These are phyloP conservation scores for Beroe forskalii DNA, from an alignment of 37 sponge, comb jelly and placozoan species.

Conservation along the genomic window DNA sequence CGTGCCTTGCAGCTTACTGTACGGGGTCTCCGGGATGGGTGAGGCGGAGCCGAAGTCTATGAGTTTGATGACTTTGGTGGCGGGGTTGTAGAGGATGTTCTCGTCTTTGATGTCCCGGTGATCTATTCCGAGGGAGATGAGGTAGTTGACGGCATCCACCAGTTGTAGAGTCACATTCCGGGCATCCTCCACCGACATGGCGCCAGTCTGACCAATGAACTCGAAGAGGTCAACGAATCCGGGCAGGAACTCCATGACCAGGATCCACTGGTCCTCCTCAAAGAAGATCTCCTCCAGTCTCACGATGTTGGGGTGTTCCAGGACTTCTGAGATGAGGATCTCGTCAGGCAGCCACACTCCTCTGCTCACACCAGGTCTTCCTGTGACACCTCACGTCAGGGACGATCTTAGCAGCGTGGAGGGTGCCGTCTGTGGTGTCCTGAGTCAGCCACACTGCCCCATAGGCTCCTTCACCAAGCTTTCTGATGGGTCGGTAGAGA, in stretches of 20 bases:
- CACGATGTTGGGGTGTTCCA: slow-evolving; percentile 43
- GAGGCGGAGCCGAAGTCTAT: slow-evolving; percentile 57
- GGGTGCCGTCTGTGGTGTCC: background rate
- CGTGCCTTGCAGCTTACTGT: slow-evolving; percentile 5
- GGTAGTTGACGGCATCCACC: background rate
- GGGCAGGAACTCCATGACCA: slow-evolving; percentile 40
- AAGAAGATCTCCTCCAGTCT: slow-evolving; percentile 31
- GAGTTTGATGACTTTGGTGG: background rate
- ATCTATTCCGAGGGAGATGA: slow-evolving; percentile 23
- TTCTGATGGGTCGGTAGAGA: background rate
- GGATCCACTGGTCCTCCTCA: slow-evolving; percentile 15
- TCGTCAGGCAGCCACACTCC: background rate
- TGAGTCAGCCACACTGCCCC: slow-evolving; percentile 4
- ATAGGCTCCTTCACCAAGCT: slow-evolving; percentile 23
- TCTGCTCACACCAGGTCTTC: slow-evolving; percentile 6
- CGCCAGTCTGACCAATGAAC: background rate
- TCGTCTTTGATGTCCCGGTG: slow-evolving; percentile 51
- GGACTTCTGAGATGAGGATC: background rate
- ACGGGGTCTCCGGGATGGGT: background rate
- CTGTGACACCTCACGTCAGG: background rate
- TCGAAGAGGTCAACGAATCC: slow-evolving; percentile 19
- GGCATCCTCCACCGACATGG: slow-evolving; percentile 6
- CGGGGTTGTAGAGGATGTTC: slow-evolving; percentile 54
- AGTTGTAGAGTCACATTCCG: slow-evolving; percentile 1
- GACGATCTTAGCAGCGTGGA: slow-evolving; percentile 28